Percentiles rank a stretch among this genome's conserved stretches.
Conservation (phyloP, 2,797 vertebrate species). For the Ispidina lecontei region DNA sequence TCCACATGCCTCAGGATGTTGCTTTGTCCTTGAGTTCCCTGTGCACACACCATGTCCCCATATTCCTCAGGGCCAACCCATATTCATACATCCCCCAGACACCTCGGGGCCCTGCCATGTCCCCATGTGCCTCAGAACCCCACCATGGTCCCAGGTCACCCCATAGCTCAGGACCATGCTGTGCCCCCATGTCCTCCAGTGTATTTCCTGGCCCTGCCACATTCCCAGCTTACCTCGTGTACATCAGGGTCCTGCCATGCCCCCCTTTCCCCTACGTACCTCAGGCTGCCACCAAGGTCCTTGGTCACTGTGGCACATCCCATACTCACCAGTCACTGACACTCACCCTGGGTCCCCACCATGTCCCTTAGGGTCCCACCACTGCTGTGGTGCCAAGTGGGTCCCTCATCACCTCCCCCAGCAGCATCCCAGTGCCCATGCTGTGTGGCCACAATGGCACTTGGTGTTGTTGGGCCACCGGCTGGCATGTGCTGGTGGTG, state of each 20-base stretch:
- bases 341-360: rapidly evolving
- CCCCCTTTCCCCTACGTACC: rapidly evolving
- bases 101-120: no score
- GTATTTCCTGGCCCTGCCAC: background rate
- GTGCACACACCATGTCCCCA: no score
- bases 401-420: no score
- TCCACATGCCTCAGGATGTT: background rate
- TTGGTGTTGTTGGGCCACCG: rapidly evolving
- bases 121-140: background rate
- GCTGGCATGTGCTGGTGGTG: background rate
- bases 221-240: rapidly evolving
- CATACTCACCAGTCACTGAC: background rate
- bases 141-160: background rate
- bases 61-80: no score
- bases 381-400: rapidly evolving
- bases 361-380: background rate
- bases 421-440: background rate
- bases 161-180: rapidly evolving
- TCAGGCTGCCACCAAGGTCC: background rate
- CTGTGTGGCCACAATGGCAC: background rate
- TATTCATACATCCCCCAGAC: background rate
- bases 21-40: no score
- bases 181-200: background rate
- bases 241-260: no score
- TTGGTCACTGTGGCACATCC: rapidly evolving